These are phyloP conservation scores for Rostratula benghalensis DNA, from an alignment of 2,113 vertebrate species.

Conservation along the genomic window DNA sequence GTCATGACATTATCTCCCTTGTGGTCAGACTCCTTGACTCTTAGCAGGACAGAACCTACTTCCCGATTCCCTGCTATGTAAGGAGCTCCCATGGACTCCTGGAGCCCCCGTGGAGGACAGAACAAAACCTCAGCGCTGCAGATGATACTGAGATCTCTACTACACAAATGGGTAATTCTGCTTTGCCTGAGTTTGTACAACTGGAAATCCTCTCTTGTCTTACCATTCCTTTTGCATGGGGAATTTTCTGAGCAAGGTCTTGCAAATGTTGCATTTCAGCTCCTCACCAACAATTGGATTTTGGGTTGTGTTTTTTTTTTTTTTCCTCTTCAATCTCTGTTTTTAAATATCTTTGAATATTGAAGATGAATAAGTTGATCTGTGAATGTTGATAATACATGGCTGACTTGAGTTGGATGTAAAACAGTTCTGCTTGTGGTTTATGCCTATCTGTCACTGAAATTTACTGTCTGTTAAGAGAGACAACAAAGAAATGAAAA, in stretches of 20 bases:
- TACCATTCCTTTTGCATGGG: background rate
- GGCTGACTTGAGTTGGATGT: background rate
- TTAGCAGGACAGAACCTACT: background rate
- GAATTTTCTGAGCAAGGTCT: background rate
- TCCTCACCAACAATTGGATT: background rate
- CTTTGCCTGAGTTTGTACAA: background rate
- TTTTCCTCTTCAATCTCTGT: background rate
- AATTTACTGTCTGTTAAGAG: background rate
- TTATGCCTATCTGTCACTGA: background rate
- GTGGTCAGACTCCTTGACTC: no score
- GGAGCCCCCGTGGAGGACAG: accelerated
- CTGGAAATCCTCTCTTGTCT: background rate
- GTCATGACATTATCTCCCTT: background rate
- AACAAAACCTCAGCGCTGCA: background rate
- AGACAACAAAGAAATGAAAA: background rate
- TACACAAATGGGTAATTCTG: background rate
- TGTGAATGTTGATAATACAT: background rate
- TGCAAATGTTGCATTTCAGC: background rate
- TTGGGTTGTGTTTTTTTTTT: background rate
- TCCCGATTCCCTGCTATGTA: background rate
- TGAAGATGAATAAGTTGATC: background rate
- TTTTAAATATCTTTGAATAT: background rate
- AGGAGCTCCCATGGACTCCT: background rate
- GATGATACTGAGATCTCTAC: background rate
- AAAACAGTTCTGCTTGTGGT: background rate